phyloP scores from a whole-genome alignment of 2,888 invertebrate genomes.

The Apodemia zela region DNA sequence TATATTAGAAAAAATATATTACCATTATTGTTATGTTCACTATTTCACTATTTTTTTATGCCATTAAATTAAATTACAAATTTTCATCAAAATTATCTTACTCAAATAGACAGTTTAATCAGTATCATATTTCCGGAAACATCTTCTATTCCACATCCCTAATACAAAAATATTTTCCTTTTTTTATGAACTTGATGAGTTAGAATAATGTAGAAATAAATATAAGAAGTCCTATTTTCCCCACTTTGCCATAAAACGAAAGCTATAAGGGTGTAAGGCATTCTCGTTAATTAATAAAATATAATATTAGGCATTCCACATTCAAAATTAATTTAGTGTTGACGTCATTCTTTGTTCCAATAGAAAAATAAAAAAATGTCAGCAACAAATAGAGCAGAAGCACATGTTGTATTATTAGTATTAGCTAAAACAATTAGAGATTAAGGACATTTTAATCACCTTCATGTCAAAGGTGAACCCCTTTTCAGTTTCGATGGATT shows the following conservation, averaged over 20 bases:
- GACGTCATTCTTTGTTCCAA: slow-evolving; percentile 12
- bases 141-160: background rate
- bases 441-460: background rate
- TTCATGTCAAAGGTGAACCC: background rate
- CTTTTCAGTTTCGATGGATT: slow-evolving; percentile 16
- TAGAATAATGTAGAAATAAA: slow-evolving; percentile 8
- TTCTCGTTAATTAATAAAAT: slow-evolving; percentile 11
- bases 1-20: too few species aligned
- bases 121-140: too few species aligned
- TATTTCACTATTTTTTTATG: too few species aligned
- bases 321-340: slow-evolving; percentile 12
- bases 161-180: background rate
- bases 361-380: background rate
- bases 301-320: slow-evolving; percentile 4
- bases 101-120: too few species aligned
- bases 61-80: too few species aligned
- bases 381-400: background rate
- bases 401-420: background rate
- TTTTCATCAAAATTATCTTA: too few species aligned
- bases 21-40: too few species aligned
- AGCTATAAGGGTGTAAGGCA: slow-evolving; percentile 2
- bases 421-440: background rate
- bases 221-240: background rate
- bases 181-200: background rate
- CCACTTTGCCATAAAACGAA: background rate